These are phyloP conservation scores for Miltochrista miniata DNA, from an alignment of 2,888 invertebrate species.

Conservation along the genomic window DNA sequence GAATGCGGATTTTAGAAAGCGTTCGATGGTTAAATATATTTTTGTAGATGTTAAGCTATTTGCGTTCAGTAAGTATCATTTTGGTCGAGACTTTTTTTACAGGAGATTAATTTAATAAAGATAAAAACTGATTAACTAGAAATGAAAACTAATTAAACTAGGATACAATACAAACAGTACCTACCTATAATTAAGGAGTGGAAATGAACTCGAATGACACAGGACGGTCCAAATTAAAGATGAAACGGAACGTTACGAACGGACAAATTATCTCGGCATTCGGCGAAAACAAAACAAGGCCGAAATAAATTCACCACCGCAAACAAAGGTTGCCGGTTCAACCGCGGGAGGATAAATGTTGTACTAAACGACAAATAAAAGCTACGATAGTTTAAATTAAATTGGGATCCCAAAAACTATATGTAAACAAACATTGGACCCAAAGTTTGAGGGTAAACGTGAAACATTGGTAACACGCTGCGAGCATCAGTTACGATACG, in stretches of 20 bases:
- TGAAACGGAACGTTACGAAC: constrained; percentile 67
- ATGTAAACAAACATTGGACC: constrained; percentile 72
- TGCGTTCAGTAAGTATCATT: too few species aligned
- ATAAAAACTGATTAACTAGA: too few species aligned
- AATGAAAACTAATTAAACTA: too few species aligned
- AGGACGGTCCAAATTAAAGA: constrained; percentile 72
- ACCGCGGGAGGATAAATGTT: constrained; percentile 71
- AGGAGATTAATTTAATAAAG: too few species aligned
- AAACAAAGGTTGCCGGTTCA: constrained; percentile 68
- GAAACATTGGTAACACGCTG: constrained; percentile 70
- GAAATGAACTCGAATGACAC: constrained; percentile 58
- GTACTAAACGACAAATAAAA: constrained; percentile 81
- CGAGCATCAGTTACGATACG: constrained; percentile 59
- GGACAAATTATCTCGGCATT: constrained; percentile 68
- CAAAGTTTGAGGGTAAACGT: constrained; percentile 57
- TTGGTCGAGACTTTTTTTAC: too few species aligned
- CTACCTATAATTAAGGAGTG: constrained; percentile 58
- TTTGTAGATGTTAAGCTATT: neutral
- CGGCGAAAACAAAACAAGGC: constrained; percentile 55
- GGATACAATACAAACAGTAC: too few species aligned
- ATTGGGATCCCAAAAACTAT: constrained; percentile 78
- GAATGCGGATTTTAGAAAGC: too few species aligned
- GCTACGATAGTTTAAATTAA: constrained; percentile 81
- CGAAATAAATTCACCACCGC: constrained; percentile 62
- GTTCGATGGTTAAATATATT: too few species aligned